phyloP scores from a whole-genome alignment of 2,113 vertebrate genomes.

The Bufo gargarizans region DNA sequence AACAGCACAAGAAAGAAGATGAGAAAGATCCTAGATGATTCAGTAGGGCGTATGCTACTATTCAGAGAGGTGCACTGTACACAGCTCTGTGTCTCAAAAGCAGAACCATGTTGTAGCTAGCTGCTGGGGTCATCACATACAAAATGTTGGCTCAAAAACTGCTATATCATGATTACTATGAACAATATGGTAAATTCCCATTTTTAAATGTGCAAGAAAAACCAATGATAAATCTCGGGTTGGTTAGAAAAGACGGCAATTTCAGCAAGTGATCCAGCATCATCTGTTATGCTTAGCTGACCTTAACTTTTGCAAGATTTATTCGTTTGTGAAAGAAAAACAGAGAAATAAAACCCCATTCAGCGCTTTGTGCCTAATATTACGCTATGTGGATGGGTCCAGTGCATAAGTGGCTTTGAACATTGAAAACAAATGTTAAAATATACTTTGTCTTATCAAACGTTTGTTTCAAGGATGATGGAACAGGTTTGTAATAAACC shows the following conservation, averaged over 20 bases:
- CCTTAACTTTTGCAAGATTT: slow-evolving; percentile 25
- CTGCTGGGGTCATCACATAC: background rate
- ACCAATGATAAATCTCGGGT: slow-evolving; percentile 12
- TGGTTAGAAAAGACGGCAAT: background rate
- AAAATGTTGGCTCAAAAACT: background rate
- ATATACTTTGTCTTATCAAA: background rate
- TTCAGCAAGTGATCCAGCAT: background rate
- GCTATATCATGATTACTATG: background rate
- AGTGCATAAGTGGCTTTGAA: background rate
- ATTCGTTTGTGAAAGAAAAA: slow-evolving; percentile 12
- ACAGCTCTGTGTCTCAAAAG: background rate
- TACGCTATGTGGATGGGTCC: no score
- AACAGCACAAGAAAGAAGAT: no score
- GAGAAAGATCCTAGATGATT: no score
- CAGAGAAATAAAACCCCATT: background rate
- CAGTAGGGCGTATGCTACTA: no score
- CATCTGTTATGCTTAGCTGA: slow-evolving; percentile 13
- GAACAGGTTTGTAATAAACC: no score
- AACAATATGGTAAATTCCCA: background rate
- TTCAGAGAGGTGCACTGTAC: background rate
- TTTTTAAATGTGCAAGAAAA: slow-evolving; percentile 12
- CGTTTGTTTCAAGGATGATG: no score
- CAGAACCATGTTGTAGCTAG: background rate
- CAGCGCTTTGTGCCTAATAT: background rate
- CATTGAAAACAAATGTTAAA: background rate